Evolutionary conservation across 2,113 vertebrate species (phyloP).

Genomic region (Philantomba maxwellii): DNA sequence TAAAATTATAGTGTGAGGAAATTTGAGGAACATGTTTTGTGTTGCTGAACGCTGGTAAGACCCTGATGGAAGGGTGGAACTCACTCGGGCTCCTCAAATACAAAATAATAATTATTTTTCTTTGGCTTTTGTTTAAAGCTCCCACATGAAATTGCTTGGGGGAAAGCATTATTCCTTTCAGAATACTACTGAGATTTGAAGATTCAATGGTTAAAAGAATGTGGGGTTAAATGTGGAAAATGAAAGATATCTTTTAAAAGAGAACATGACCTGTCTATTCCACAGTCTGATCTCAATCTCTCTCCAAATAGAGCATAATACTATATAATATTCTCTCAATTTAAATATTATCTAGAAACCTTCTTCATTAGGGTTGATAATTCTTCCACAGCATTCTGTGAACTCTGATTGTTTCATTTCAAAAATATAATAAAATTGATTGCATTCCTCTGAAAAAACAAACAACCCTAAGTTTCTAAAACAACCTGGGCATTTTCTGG

Average conservation of each 20-base stretch:
- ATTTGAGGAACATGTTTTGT: background rate
- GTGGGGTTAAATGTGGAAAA: background rate
- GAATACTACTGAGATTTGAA: background rate
- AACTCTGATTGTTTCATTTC: background rate
- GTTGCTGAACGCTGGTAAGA: background rate
- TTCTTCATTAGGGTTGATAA: background rate
- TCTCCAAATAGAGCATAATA: background rate
- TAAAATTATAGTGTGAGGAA: constrained; percentile 37
- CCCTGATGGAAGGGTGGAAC: background rate
- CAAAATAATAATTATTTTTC: constrained; percentile 14
- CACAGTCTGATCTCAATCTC: background rate
- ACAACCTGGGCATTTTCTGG: background rate
- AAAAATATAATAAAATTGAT: background rate
- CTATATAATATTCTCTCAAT: background rate
- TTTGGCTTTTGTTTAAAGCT: constrained; percentile 18
- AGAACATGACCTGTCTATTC: background rate
- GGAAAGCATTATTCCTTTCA: background rate
- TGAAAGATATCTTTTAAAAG: background rate
- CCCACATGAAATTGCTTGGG: background rate
- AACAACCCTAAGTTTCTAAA: background rate
- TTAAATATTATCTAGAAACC: background rate
- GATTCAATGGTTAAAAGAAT: background rate
- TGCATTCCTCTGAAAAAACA: background rate
- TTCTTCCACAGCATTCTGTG: background rate
- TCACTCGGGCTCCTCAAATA: background rate